These are phyloP conservation scores for Exaiptasia diaphana DNA, from an alignment of 64 coral and sea anemone genomes.

Conservation along the genomic window DNA sequence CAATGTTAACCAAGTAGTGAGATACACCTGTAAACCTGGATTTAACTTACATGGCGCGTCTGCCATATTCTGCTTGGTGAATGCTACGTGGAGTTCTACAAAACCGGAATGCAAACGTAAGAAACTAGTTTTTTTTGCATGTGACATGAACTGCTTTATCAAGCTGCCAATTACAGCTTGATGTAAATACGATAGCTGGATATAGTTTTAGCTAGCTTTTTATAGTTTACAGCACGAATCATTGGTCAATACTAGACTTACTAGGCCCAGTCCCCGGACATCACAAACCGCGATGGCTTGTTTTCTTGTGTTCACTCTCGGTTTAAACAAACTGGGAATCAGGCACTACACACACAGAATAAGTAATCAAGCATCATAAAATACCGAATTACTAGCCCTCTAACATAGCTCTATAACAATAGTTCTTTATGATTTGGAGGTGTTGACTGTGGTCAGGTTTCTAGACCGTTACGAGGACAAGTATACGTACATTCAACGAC, in stretches of 20 bases:
- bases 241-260: no score
- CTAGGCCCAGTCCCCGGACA: no score
- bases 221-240: no score
- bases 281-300: no score
- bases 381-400: no score
- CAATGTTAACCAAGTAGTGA: slow-evolving; percentile 2
- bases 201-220: neutral
- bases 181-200: neutral
- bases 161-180: neutral
- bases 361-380: no score
- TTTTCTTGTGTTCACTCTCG: no score
- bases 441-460: slow-evolving; percentile 42
- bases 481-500: slow-evolving; percentile 33
- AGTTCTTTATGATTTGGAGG: neutral
- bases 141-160: neutral
- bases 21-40: slow-evolving; percentile 50
- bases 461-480: slow-evolving; percentile 14
- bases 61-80: slow-evolving; percentile 30
- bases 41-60: slow-evolving; percentile 43
- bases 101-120: slow-evolving; percentile 36
- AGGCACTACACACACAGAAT: no score
- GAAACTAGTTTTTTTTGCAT: neutral
- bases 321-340: no score
- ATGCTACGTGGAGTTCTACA: slow-evolving; percentile 66
- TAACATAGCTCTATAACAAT: no score